A percentile compares a stretch with the other conserved stretches of the same genome.
Conservation (phyloP, 2,888 invertebrate genomes). For the Meliscaeva auricollis region DNA sequence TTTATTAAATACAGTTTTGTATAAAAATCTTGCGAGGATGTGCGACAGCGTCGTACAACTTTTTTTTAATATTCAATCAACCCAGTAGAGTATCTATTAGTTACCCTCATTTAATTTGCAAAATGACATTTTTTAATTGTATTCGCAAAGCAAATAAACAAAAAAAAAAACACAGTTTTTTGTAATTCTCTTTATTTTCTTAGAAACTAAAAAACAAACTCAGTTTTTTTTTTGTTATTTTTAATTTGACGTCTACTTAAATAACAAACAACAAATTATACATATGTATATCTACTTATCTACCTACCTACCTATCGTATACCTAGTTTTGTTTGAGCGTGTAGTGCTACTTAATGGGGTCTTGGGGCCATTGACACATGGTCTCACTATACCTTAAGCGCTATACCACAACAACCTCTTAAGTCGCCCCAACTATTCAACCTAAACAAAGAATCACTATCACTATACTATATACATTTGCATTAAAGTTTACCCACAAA, state of each 20-base stretch:
- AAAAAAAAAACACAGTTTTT: neutral
- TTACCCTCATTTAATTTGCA: too few relatives aligned
- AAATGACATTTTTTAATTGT: too few relatives aligned
- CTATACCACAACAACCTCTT: neutral
- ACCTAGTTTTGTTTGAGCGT: constrained; percentile 39
- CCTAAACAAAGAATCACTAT: constrained; percentile 21
- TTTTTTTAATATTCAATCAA: too few relatives aligned
- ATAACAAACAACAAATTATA: constrained; percentile 33
- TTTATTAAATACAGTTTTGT: too few relatives aligned
- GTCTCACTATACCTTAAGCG: constrained; percentile 14
- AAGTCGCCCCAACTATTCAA: neutral
- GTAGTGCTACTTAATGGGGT: constrained; percentile 62
- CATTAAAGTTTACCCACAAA: constrained; percentile 31
- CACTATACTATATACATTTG: constrained; percentile 39
- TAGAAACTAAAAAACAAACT: too few relatives aligned
- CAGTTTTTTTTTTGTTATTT: constrained; percentile 21
- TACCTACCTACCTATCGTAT: too few relatives aligned
- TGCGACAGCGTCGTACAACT: too few relatives aligned
- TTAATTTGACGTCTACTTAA: constrained; percentile 40
- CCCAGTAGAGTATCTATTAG: too few relatives aligned
- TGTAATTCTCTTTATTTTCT: neutral
- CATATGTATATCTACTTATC: neutral
- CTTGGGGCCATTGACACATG: constrained; percentile 69
- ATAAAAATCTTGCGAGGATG: too few relatives aligned
- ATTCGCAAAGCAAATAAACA: too few relatives aligned